phyloP scores from a whole-genome alignment of 2,113 vertebrate species.

The Nothoprocta perdicaria region DNA sequence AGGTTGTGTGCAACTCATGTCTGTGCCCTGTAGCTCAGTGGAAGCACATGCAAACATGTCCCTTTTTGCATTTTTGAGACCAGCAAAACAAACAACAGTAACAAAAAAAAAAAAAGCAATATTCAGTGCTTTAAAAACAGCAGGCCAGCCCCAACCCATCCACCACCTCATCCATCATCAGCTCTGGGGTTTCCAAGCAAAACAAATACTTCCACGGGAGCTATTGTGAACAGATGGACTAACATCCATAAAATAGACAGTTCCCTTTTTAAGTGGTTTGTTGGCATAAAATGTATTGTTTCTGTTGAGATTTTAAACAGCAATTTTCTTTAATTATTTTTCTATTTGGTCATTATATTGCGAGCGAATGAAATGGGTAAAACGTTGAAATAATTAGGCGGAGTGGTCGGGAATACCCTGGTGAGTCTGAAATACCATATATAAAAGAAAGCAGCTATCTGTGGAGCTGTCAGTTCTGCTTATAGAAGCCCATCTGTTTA shows the following conservation, averaged over 20 bases:
- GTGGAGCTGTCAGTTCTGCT: slow-evolving; percentile 60
- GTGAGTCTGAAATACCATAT: slow-evolving; percentile 33
- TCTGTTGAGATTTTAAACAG: slow-evolving; percentile 42
- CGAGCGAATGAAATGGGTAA: slow-evolving; percentile 50
- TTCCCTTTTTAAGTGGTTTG: slow-evolving; percentile 43
- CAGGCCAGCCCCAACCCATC: background rate
- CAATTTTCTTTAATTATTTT: slow-evolving; percentile 66
- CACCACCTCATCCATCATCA: background rate
- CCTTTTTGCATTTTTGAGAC: background rate
- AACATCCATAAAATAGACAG: slow-evolving; percentile 32
- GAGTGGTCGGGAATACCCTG: slow-evolving; percentile 32
- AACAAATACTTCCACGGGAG: slow-evolving; percentile 43
- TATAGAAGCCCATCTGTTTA: slow-evolving; percentile 69
- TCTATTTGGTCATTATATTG: slow-evolving; percentile 58
- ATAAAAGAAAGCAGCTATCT: slow-evolving; percentile 56
- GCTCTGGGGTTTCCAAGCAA: slow-evolving; percentile 6
- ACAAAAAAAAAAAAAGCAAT: too few species aligned
- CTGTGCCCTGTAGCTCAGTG: fast-evolving
- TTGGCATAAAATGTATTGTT: slow-evolving; percentile 54
- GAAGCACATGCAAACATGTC: background rate
- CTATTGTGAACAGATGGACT: slow-evolving; percentile 48
- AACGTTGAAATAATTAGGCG: slow-evolving; percentile 73
- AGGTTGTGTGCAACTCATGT: background rate
- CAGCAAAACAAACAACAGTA: background rate
- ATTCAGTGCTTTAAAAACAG: background rate